Conservation (phyloP, 2,113 vertebrate genomes). For the Pavo muticus region DNA sequence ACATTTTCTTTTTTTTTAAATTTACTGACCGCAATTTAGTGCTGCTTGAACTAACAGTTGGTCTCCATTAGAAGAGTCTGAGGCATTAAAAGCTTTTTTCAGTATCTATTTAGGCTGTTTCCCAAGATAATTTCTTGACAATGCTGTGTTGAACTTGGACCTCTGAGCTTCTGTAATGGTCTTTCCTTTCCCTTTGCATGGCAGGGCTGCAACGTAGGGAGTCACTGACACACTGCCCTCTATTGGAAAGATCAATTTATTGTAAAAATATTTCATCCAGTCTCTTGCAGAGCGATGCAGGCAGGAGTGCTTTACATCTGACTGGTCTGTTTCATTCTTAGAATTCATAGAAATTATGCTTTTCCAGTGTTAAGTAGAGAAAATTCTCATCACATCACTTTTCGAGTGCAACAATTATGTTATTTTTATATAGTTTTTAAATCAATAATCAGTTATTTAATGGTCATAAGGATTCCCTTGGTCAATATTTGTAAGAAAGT, state of each 20-base stretch:
- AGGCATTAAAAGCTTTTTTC: background rate
- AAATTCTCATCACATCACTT: background rate
- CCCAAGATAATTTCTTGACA: background rate
- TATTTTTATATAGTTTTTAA: background rate
- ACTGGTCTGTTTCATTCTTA: background rate
- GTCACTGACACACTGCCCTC: background rate
- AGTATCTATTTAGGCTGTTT: background rate
- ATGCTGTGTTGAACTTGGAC: background rate
- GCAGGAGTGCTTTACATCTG: background rate
- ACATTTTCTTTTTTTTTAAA: background rate
- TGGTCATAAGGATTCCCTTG: background rate
- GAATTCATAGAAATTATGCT: background rate
- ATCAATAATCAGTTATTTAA: background rate
- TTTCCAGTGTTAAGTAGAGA: background rate
- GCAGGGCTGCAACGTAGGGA: accelerated
- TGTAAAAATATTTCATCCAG: background rate
- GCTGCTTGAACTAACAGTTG: background rate
- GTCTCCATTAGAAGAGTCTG: background rate
- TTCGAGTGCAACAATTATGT: background rate
- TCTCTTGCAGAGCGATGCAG: background rate
- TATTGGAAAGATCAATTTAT: background rate
- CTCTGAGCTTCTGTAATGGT: background rate
- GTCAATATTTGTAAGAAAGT: background rate
- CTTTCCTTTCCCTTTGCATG: background rate
- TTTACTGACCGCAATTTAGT: background rate